Evolutionary conservation across 2,797 vertebrate genomes (phyloP), one percentile per base, ranked within the genome.

Genomic region (Gallinago nigripennis): DNA sequence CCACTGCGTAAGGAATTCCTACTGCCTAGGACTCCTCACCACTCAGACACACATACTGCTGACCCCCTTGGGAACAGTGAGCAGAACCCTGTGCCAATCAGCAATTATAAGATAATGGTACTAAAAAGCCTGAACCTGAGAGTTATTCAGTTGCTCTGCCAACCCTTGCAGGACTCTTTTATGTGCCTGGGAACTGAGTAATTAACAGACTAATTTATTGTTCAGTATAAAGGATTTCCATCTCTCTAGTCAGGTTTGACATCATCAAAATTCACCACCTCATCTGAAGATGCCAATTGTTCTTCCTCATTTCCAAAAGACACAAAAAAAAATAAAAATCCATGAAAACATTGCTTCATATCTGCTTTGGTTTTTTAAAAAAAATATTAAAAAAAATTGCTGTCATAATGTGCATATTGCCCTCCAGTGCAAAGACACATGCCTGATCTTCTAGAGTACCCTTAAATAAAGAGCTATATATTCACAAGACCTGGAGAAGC

Each of bases 71-170:
- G 95, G 93, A 93, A 21, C 72, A 84, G 70, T 23, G 27, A 82
- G 81, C 80, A 88, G 81, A 95, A 65, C 83, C 60, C 64, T 28
- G 48, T 90, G 93, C 88, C 96, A 96, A 85, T 71, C 93, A 96
- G 83, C 88, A 95, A 96, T 96, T 96, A 94, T 27, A 92, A 92
- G 45, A 90, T 92, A 95, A 97, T 87, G 80, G 94, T 85, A 80
- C 90, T 92, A 95, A 94, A 96, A 95, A 90, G 86, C 68, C 83
- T 87, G 75, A 90, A 90, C 86, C 88, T 93, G 60, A 81, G 71
- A 94, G 66, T 90, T 86, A 82, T 17, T 88, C 78, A 39, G 56
- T 86, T 75, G 65, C 64, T 94, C 75, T 96, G 93, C 83, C 90
- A 95, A 35, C 37, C 68, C 81, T 94, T 88, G 81, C 57, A 92